A percentile compares a stretch with the other conserved stretches of the same genome.
These are phyloP conservation scores for Sinopyrophorus schimmeli DNA, from an alignment of 2,888 invertebrate genomes.

Conservation along the genomic window DNA sequence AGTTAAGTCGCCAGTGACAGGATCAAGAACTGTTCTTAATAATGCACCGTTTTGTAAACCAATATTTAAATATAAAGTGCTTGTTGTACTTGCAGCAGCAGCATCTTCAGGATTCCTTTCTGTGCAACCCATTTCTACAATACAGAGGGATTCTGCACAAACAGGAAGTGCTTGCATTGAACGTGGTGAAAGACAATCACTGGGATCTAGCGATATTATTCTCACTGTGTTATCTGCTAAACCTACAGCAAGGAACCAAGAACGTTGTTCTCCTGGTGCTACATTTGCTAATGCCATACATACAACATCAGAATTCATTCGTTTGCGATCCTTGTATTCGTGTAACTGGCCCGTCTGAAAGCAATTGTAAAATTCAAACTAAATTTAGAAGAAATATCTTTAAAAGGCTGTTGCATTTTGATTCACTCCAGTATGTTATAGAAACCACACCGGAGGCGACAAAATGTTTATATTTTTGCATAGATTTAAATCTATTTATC, in stretches of 20 bases:
- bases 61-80: slow-evolving; percentile 89
- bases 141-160: slow-evolving; percentile 93
- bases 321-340: slow-evolving; percentile 96
- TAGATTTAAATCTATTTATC: slow-evolving; percentile 37
- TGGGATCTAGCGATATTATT: slow-evolving; percentile 95
- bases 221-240: slow-evolving; percentile 95
- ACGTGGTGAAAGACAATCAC: slow-evolving; percentile 92
- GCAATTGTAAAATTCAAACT: slow-evolving; percentile 18
- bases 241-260: slow-evolving; percentile 95
- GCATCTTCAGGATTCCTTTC: slow-evolving; percentile 63
- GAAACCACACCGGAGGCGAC: slow-evolving; percentile 51
- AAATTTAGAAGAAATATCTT: slow-evolving; percentile 2
- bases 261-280: slow-evolving; percentile 91
- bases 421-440: slow-evolving; percentile 54
- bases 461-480: slow-evolving; percentile 49
- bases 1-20: slow-evolving; percentile 93
- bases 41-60: slow-evolving; percentile 96
- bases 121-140: slow-evolving; percentile 87
- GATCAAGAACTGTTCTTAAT: slow-evolving; percentile 90
- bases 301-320: slow-evolving; percentile 95
- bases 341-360: slow-evolving; percentile 94
- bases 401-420: slow-evolving; percentile 45
- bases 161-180: slow-evolving; percentile 97
- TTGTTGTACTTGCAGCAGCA: slow-evolving; percentile 68
- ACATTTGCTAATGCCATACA: slow-evolving; percentile 98